Percentiles rank a stretch among this genome's conserved stretches.
These are phyloP conservation scores for Anguilla anguilla DNA, from an alignment of 2,797 vertebrate genomes.

Conservation along the genomic window DNA sequence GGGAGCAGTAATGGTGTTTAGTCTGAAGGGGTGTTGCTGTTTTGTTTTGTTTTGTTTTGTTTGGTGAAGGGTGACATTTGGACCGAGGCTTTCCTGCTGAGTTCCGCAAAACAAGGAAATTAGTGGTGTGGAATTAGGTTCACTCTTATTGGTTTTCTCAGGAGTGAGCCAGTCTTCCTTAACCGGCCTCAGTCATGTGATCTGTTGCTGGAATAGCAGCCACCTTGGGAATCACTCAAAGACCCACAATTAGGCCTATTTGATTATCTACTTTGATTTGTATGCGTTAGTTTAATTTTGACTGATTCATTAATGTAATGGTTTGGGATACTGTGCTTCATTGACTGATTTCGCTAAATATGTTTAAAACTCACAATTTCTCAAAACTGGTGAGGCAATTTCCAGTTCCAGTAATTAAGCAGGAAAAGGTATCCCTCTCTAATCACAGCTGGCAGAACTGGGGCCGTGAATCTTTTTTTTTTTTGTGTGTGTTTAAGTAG, in stretches of 20 bases:
- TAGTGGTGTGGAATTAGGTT: constrained; percentile 53
- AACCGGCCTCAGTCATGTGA: not conserved
- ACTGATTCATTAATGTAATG: constrained; percentile 34
- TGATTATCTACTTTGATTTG: constrained; percentile 27
- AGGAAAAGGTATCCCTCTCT: constrained; percentile 47
- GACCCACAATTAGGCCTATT: not conserved
- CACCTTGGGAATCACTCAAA: constrained; percentile 3
- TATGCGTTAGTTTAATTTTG: constrained; percentile 55
- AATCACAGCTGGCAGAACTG: constrained; percentile 64
- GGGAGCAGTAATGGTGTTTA: constrained; percentile 77
- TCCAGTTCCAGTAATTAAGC: constrained; percentile 56
- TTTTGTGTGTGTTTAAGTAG: constrained; percentile 57
- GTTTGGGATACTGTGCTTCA: constrained; percentile 27
- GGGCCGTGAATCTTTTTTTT: constrained; percentile 56
- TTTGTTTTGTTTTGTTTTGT: constrained; percentile 57
- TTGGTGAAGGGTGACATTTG: constrained; percentile 64
- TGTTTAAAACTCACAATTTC: constrained; percentile 49
- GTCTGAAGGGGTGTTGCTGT: constrained; percentile 76
- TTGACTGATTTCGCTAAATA: constrained; percentile 49
- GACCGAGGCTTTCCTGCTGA: constrained; percentile 64
- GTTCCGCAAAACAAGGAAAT: constrained; percentile 55
- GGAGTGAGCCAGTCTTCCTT: not conserved
- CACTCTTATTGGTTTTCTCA: constrained; percentile 37
- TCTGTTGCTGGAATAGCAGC: not conserved
- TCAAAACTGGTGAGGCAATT: constrained; percentile 49